Evolutionary conservation across 2,797 vertebrate species (phyloP), one percentile per base, ranked within the genome.

Genomic region (Betta splendens): DNA sequence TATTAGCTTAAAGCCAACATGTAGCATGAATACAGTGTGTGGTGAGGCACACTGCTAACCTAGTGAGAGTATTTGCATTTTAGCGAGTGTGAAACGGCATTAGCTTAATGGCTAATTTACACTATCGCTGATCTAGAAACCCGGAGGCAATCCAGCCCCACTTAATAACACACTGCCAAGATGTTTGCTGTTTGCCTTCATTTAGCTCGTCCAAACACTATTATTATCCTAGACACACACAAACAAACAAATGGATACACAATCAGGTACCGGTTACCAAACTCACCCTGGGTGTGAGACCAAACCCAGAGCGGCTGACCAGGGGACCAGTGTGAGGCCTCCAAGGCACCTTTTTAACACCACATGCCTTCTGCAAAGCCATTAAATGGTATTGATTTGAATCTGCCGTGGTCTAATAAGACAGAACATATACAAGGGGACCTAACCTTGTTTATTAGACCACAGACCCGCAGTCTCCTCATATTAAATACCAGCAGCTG

Each of bases 191-290:
- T 64, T 60, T 21, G 57, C 72, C 60, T 62, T 74, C 46, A 86
- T 77, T 88, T 64, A 81, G 58, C 52, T 55, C 74, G 81, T 89
- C 81, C 33, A 87, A 85, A 87, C 86, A 85, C 1, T 53, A 69
- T 33, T 48, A 69, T 46, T 65, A 58, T 61, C 31, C 9, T 16
- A 43, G 22, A 59, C 17, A 69, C 20, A 54, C 38, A 42, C 46
- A 45, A 37, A 64, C 62, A 39, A 51, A 42, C 46, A 45, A 54
- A 67, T 10, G 17, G 36, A 43, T 2, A 52, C 47, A 69, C 58
- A 52, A 28, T 39, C 38, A 26, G 40, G 52, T 51, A n/a, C 18
- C 35, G 45, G 43, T 37, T 43, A 64, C 17, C 64, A 32, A 57
- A 64, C 10, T 22, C 46, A 31, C 28, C 29, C 25, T n/a, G 15